Base-by-base conservation (phyloP, 2,888 invertebrate genomes). In the Idaea straminata region DNA sequence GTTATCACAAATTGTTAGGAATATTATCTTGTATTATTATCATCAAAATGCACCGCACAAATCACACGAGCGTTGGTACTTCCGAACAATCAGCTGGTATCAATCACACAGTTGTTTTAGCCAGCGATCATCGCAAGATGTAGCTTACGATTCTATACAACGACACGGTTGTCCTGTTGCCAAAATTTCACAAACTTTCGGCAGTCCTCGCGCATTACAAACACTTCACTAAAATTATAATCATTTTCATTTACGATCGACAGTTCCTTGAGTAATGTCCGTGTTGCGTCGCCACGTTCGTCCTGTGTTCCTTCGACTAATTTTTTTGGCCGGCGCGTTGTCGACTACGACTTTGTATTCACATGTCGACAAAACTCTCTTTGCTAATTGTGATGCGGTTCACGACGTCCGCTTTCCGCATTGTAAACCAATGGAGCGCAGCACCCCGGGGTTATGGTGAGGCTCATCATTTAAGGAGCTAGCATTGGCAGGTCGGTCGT, bases 321-420 rank as follows among this genome's bases (percentile, higher is more conserved):
- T 82, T 82, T 76, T 80, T 81, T 78, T 74, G 74, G 72, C 74
- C 76, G 74, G 69, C 73, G 77, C 78, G 74, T 79, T 83, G 83
- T 83, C 78, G 82, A 83, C 79, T 80, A 80, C 79, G 77, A 85
- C 83, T 91, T 87, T 76, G 90, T 87, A 88, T 89, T 91, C 89
- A 88, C 83, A 84, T 79, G 85, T 82, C 85, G 86, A 86, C 88
- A 79, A 87, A 91, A 88, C 90, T 91, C 92, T 92, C 92, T 90
- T 89, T 72, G 77, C 83, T 86, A 83, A 89, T 92, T 91, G 80
- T 72, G 75, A 92, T 92, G 91, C 92, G 79, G 69, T 78, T 72
- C 80, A 85, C 86, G 91, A 91, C 74, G 85, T 74, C 77, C 80
- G 84, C 89, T 87, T 89, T 89, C 88, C 89, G 91, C 89, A 88